phyloP scores from a whole-genome alignment of 2,888 invertebrate species.

The Acanthococcus lagerstroemiae region DNA sequence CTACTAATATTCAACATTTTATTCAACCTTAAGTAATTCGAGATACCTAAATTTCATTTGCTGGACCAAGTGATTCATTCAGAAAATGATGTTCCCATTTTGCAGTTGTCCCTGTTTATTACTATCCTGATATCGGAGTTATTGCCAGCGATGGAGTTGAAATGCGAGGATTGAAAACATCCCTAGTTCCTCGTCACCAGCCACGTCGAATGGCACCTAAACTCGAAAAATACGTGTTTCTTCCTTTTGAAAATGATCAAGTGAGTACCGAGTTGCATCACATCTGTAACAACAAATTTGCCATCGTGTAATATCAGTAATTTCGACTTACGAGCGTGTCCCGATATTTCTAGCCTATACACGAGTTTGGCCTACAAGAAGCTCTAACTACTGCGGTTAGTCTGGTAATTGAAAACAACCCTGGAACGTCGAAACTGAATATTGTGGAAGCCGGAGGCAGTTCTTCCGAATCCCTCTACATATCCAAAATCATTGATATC shows the following conservation, averaged over 20 bases:
- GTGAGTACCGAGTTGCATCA: too few relatives aligned
- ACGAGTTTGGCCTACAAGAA: slow-evolving; percentile 38
- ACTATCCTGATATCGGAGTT: slow-evolving; percentile 60
- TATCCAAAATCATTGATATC: slow-evolving; percentile 51
- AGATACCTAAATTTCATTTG: too few relatives aligned
- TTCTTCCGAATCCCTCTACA: slow-evolving; percentile 55
- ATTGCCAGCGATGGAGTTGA: slow-evolving; percentile 76
- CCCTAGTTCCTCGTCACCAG: slow-evolving; percentile 75
- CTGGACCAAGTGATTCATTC: too few relatives aligned
- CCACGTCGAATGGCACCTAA: slow-evolving; percentile 67
- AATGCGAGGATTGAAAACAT: slow-evolving; percentile 79
- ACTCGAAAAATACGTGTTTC: slow-evolving; percentile 71
- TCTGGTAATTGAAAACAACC: slow-evolving; percentile 65
- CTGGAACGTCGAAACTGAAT: slow-evolving; percentile 58
- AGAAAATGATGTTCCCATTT: too few relatives aligned
- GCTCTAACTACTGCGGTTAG: slow-evolving; percentile 61
- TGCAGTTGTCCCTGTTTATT: slow-evolving; percentile 44
- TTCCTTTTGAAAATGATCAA: slow-evolving; percentile 54
- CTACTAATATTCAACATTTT: too few relatives aligned
- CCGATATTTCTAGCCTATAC: slow-evolving; percentile 4
- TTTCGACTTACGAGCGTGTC: background rate
- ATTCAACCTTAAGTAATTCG: too few relatives aligned
- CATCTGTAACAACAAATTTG: too few relatives aligned
- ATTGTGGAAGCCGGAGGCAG: slow-evolving; percentile 58
- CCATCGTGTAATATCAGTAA: too few relatives aligned